Base-by-base conservation (phyloP, 2,113 vertebrate genomes). In the Cavia porcellus region DNA sequence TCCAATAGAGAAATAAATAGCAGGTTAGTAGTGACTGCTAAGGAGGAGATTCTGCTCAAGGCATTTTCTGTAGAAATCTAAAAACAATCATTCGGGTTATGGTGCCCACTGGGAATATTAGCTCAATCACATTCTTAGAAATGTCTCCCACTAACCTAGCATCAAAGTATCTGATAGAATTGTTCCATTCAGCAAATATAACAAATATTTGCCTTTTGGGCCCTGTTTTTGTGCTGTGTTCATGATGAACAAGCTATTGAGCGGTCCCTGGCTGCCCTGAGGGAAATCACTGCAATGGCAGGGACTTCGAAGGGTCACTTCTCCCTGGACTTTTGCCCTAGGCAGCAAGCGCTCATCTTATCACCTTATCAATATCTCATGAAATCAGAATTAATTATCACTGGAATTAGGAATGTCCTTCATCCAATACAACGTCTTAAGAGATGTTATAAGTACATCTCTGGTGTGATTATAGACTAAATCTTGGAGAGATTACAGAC, bases 371-470 rank as follows among this genome's bases (percentile, higher is more conserved):
- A 64, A 64, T 59, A 64, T 25, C 68, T 47, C 38, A 80, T 61
- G 55, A 61, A 50, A 59, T 83, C 68, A 86, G 57, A 95, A 74
- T 84, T 82, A 95, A 84, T 87, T 86, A 72, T 57, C 20, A 50
- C 22, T 74, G 86, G 62, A 92, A 77, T 50, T 42, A 20, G 35
- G 47, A 57, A 10, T 90, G 42, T 3, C 28, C 24, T 82, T 90
- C 22, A 38, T 62, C 32, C 22, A 83, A 2, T 38, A 24, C 7
- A 50, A 32, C 10, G 11, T 86, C 55, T 13, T 15, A 55, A 87
- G 11, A 86, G 35, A 74, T 24, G 14, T 19, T 74, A 94, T 64
- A 45, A 24, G 12, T 79, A 20, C 50, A 74, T 61, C 25, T 45
- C 74, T 47, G 12, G 47, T 5, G 20, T 84, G 7, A 84, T 75